Evolutionary conservation across 2,113 vertebrate species (phyloP), one percentile per base, ranked within the genome.

Genomic region (Elephas maximus): DNA sequence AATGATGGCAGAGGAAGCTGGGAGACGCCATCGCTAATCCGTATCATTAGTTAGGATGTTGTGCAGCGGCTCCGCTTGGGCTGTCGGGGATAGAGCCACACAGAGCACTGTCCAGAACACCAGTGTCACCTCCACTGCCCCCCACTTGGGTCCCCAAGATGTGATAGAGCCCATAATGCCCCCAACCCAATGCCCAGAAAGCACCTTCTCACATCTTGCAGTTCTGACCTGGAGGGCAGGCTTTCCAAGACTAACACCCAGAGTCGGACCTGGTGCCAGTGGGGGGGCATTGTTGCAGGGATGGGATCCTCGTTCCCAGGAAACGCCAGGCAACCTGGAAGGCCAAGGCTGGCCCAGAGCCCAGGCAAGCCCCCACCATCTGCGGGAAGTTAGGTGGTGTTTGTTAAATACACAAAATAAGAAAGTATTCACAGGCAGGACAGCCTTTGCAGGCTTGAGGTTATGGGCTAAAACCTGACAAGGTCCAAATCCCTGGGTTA

Each of bases 61-160:
- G 90, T 65, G 83, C 93, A 82, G 94, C 90, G 91, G 91, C 97
- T 97, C 97, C 95, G 96, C 95, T 95, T 94, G 97, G 90, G 57
- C 53, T 57, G 53, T 57, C 53, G 8, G 11, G 53, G 53, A 57
- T 17, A 3, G 53, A 23, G 60, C 1, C 60, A 5, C 60, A 21
- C 60, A 62, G 60, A 62, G 60, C 60, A 62, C 60, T 62, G 60
- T 23, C 21, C 60, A 6, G 60, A 60, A 60, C 11, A 18, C 60
- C 60, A 62, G 60, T 23, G 21, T 62, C 60, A 21, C 60, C 60
- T 62, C 60, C 15, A 23, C 60, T 62, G 60, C 60, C 60, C 5
- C 60, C 60, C 21, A 3, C 60, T 97, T 93, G 93, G 23, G 8
- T 57, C 28, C 48, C 6, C 8, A 26, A 33, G 65, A 76, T 0